These are phyloP conservation scores for Habropoda laboriosa DNA, from an alignment of 1,140 invertebrate species.

Conservation along the genomic window DNA sequence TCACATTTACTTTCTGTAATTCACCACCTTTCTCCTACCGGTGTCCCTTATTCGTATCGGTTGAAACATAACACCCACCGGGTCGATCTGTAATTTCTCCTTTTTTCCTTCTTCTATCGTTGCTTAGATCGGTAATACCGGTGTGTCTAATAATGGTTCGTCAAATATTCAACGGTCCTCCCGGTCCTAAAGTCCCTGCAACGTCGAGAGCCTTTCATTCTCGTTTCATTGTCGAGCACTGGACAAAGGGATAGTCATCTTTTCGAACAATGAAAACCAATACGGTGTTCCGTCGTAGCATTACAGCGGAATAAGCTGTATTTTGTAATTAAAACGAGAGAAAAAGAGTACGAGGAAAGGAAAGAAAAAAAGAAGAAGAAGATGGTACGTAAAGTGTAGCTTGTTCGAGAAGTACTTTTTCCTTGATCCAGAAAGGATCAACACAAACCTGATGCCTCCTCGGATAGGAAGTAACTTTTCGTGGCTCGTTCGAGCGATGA, in stretches of 20 bases:
- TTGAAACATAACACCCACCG: no score
- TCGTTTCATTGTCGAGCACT: not conserved
- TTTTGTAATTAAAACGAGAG: not conserved
- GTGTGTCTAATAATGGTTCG: not conserved
- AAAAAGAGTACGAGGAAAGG: fast-evolving
- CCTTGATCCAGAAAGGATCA: not conserved
- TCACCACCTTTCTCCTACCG: not conserved
- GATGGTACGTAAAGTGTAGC: no score
- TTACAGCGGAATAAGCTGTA: not conserved
- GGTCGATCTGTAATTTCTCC: not conserved
- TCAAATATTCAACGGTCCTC: not conserved
- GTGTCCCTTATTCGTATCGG: not conserved
- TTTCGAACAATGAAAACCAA: not conserved
- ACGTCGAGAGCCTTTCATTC: not conserved
- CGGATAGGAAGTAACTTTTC: conserved; percentile 23
- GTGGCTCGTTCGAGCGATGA: conserved; percentile 51
- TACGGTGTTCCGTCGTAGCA: not conserved
- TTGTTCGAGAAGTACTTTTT: no score
- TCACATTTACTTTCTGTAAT: not conserved
- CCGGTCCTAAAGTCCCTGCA: not conserved
- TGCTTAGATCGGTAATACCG: not conserved
- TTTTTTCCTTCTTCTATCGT: no score
- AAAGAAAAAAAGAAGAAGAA: not conserved
- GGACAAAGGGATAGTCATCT: not conserved
- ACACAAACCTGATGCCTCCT: not conserved